Base-by-base conservation (phyloP, 2,888 invertebrate species). In the Polymixis lichenea region DNA sequence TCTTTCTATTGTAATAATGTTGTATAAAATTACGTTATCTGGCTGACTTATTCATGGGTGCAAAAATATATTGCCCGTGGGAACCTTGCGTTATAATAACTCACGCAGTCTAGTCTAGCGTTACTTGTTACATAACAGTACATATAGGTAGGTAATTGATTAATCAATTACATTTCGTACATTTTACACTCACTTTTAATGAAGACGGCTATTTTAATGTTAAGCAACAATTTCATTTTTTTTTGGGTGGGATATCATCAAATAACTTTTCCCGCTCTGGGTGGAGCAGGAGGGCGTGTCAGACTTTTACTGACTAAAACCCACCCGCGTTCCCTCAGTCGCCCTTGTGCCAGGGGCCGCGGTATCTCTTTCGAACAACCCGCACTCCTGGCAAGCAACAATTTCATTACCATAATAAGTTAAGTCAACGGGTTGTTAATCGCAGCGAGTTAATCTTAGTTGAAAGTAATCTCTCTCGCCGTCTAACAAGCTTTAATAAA, bases 21-120 rank as follows among this genome's bases (percentile, higher is more conserved):
- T 43, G 25, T 13, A 46, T 9, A 28, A 62, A 28, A 67, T 74
- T 19, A 43, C 25, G n/a, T 55, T 51, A 25, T 49, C 38, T 38
- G 19, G 19, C 19, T 65, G 66, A 67, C 9, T 74, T 67, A 62
- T 46, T 77, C 28, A 62, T 51, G 25, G 38, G 15, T 11, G 22
- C 25, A 49, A 28, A 28, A 65, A 53, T 58, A 49, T 46, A 65
- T 70, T 46, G 25, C 70, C 53, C 25, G 9, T 32, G 53, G 64
- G 53, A 70, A 15, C 43, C 53, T 65, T 28, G 28, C 51, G 17
- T n/a, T 32, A 19, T 51, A 38, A 73, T 53, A 51, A 46, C 32
- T 49, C 25, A 58, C 43, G 11, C 19, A 66, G 28, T 60, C 19
- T 17, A 43, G 55, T 13, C 17, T 17, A 25, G 28, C 17, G 62